Evolutionary conservation across 2,113 vertebrate species (phyloP), one percentile per base, ranked within the genome.

Genomic region (Eudyptes chrysolophus): DNA sequence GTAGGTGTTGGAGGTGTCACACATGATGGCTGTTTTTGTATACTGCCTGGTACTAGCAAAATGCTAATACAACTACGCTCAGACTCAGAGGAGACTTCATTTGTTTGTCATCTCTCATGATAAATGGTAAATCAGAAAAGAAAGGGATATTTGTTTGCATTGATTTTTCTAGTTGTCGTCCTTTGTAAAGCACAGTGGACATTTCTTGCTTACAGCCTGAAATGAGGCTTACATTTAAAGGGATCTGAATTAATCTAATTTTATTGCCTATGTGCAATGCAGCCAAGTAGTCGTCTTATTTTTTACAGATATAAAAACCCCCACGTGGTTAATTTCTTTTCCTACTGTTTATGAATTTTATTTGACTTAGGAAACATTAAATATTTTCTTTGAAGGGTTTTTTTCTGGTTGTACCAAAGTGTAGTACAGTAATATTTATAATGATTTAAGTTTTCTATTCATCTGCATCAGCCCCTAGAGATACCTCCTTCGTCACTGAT

Each of bases 171-270:
- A 97, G 83, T 97, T 13, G 92, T 97, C 74, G 93, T 98, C 96
- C 98, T 97, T 98, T 98, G 94, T 97, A 98, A 98, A 98, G 98
- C 98, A 99, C 98, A 99, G 98, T 96, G 98, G 97, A 98, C 97
- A 94, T 97, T 97, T 96, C 93, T 91, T 88, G 94, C 94, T 90
- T 81, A 64, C 54, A 95, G 98, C 97, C 97, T n/a, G 96, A 95
- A 96, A 84, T 16, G 4, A 92, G 96, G 92, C 90, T 57, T 82
- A 48, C 9, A 10, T 49, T 76, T 90, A 96, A 94, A 97, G 96
- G 81, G 91, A 97, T 88, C 44, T 64, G 93, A 97, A 89, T 91
- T 87, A 97, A 93, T 93, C 90, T 75, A 26, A 76, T 97, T 94
- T 94, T 92, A 89, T 96, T 97, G 97, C 96, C 94, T 92, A 82